Base-by-base conservation (phyloP, 2,797 vertebrate genomes). In the Paguma larvata region DNA sequence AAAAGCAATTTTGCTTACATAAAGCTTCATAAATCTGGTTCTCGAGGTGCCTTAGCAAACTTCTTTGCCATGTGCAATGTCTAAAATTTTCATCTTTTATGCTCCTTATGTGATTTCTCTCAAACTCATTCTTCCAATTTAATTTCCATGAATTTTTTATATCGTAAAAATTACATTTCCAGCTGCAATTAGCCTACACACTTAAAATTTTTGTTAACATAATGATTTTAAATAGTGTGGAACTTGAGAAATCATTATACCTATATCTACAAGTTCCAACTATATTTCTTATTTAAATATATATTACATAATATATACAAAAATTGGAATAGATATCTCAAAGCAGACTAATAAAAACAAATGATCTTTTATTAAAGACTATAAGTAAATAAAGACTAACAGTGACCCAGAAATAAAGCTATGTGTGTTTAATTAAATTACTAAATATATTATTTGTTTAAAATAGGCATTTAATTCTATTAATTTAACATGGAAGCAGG, bases 41-140 rank as follows among this genome's bases (percentile, higher is more conserved):
- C 56, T 59, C 46, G 16, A 23, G 72, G n/a, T 85, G 27, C 9
- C n/a, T 67, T 44, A 38, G 62, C 38, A 91, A 85, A 88, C 4
- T 72, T 21, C 51, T 91, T 80, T 92, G 27, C 16, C 7, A 0
- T 53, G 6, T 85, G 6, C n/a, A 44, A 6, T 18, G 11, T 11
- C 34, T 62, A 51, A 89, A 89, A 46, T 89, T 92, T 18, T 92
- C 53, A 89, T 56, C 12, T 67, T 92, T 85, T 94, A 38, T 89
- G 27, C 32, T 72, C 8, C 25, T 70, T 89, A 25, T 48, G 23
- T 67, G 51, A 72, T 67, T 89, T 89, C 8, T 73, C 44, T 13
- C 72, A 65, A 62, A 59, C 6, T 89, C n/a, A 78, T 6, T 70
- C 27, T 84, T 16, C 16, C 75, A 89, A 48, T 72, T 94, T 48